Conservation (phyloP, 2,113 vertebrate species). For the Tauraco erythrolophus region DNA sequence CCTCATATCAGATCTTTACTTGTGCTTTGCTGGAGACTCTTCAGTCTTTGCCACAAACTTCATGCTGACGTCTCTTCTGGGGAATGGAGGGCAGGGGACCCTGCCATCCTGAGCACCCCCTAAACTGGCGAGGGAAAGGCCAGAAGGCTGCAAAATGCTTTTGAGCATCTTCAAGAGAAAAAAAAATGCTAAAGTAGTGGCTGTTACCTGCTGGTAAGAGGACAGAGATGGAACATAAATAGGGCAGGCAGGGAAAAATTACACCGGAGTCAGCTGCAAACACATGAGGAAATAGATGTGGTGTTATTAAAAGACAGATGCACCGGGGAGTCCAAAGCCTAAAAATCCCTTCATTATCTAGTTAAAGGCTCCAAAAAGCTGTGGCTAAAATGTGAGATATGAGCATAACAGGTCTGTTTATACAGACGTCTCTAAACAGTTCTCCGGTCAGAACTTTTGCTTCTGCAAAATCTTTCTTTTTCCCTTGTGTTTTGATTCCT, state of each 20-base stretch:
- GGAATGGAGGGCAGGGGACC: neutral
- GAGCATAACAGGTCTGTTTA: neutral
- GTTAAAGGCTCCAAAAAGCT: neutral
- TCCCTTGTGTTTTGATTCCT: conserved; percentile 39
- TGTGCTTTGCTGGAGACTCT: neutral
- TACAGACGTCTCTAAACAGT: conserved; percentile 50
- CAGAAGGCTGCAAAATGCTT: neutral
- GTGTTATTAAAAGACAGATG: neutral
- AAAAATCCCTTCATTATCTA: conserved; percentile 24
- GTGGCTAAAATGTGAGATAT: conserved; percentile 7
- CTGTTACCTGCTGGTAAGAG: neutral
- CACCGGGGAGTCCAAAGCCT: neutral
- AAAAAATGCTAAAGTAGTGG: neutral
- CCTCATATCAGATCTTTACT: neutral
- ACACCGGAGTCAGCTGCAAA: neutral
- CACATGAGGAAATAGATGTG: neutral
- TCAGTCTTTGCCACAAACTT: neutral
- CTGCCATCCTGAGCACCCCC: neutral
- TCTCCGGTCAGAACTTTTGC: conserved; percentile 14
- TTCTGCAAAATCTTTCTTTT: conserved; percentile 30
- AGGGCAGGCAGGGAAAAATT: neutral
- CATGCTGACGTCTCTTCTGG: neutral
- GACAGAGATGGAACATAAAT: neutral
- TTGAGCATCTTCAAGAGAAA: neutral
- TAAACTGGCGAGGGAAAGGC: neutral